Conservation (phyloP, 1,140 invertebrate species). For the Drosophila azteca region DNA sequence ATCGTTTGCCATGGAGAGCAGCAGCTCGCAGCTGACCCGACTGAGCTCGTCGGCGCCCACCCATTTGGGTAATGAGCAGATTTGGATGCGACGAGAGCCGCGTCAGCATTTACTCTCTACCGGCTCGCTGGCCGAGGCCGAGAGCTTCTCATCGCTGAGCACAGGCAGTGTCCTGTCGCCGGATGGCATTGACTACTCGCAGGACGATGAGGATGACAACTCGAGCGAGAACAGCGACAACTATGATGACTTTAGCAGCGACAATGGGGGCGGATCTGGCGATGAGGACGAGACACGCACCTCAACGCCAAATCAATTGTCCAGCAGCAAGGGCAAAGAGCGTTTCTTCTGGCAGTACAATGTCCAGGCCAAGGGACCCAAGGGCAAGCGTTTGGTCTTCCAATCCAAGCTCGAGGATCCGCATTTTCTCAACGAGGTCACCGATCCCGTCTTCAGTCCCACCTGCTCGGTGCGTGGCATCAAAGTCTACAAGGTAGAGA, state of each 20-base stretch:
- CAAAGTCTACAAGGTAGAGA: constrained; percentile 87
- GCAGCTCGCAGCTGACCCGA: constrained; percentile 85
- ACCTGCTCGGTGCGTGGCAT: constrained; percentile 94
- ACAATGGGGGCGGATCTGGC: constrained; percentile 90
- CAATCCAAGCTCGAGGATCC: constrained; percentile 94
- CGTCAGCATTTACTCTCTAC: constrained; percentile 94
- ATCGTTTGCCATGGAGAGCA: constrained; percentile 64
- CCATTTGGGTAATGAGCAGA: constrained; percentile 87
- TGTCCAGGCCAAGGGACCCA: constrained; percentile 98
- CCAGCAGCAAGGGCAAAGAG: constrained; percentile 88
- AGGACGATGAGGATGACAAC: constrained; percentile 93
- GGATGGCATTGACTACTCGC: constrained; percentile 90
- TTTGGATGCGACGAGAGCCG: constrained; percentile 93
- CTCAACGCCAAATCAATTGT: constrained; percentile 84
- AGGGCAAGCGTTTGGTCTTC: constrained; percentile 93
- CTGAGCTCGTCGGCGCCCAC: constrained; percentile 93
- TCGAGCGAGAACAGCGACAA: constrained; percentile 91
- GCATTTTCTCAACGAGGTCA: constrained; percentile 94
- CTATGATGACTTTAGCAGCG: constrained; percentile 93
- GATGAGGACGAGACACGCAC: constrained; percentile 87
- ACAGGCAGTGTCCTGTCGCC: constrained; percentile 93
- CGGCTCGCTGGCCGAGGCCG: constrained; percentile 92
- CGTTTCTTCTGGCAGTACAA: constrained; percentile 99
- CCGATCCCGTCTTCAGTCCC: constrained; percentile 96
- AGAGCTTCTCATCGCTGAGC: constrained; percentile 93